Evolutionary conservation across 2,797 vertebrate genomes (phyloP).

Genomic region (Liasis olivaceus): DNA sequence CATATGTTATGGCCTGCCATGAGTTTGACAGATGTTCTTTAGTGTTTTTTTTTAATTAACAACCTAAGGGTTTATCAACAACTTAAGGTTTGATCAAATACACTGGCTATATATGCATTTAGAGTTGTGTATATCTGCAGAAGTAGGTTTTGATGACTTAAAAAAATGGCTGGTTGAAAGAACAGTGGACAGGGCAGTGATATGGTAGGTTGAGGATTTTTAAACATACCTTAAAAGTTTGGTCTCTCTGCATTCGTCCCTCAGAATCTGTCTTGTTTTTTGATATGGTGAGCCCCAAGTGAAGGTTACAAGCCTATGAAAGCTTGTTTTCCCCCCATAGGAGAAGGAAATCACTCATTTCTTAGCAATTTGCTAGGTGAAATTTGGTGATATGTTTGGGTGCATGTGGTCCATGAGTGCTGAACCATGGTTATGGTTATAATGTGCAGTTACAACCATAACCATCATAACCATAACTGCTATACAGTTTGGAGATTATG

Average conservation of each 20-base stretch:
- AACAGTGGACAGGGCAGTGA: background rate
- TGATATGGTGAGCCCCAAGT: background rate
- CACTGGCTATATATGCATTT: background rate
- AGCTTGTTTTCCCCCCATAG: background rate
- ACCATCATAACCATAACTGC: background rate
- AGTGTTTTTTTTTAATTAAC: too few relatives aligned
- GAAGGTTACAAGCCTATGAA: background rate
- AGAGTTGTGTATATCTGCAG: background rate
- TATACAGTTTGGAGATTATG: background rate
- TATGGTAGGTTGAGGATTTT: background rate
- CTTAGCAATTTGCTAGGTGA: background rate
- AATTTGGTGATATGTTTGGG: background rate
- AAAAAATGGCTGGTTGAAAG: background rate
- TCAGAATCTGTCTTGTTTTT: background rate
- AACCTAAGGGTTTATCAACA: background rate
- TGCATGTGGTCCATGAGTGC: background rate
- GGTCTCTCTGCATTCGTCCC: background rate
- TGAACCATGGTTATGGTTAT: background rate
- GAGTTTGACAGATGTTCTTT: background rate
- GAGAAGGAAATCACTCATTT: background rate
- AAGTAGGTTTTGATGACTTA: background rate
- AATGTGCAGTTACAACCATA: background rate
- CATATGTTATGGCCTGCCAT: background rate
- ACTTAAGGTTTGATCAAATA: background rate
- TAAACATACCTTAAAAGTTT: background rate